Evolutionary conservation across 2,888 invertebrate genomes (phyloP), one percentile per base, ranked within the genome.

Genomic region (Boloria euphrosyne): DNA sequence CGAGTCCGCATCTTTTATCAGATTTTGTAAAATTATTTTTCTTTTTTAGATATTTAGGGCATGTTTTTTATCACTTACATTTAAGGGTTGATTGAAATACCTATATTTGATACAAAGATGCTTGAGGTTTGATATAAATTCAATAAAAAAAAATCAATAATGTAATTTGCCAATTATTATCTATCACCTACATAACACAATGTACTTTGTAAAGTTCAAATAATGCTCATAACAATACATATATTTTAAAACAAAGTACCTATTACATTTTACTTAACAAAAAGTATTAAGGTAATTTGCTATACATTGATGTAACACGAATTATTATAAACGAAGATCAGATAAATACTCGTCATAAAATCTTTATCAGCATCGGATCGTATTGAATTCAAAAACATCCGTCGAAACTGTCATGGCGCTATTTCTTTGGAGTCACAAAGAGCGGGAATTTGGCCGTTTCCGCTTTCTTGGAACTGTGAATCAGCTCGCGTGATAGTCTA

Each of bases 391-490:
- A 38, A 46, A 55, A 38, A 55, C 44, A 49, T 50, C 44, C n/a
- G 22, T 44, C 31, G 31, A 27, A 66, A 69, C 66, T 67, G 60
- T 62, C 65, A 60, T 62, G 59, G 55, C 51, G 71, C 79, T 60
- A 61, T 62, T 68, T 68, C 65, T 62, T 66, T 82, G 82, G 82
- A 80, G 84, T 72, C 74, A 82, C 81, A 86, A 87, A 88, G 78
- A 83, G 82, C 74, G 76, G 73, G 78, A 88, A 89, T 90, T 89
- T 80, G 79, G 87, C 83, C 82, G 89, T 89, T 90, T 90, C 90
- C 90, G 90, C 85, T 89, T 89, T 89, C 90, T 86, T 82, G 85
- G 88, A 88, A 89, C 83, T 74, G 85, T 90, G 90, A 90, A 85
- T 90, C 90, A 90, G 83, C 79, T 87, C 84, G 85, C 87, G 86